Percentiles rank a stretch among this genome's conserved stretches.
These are phyloP conservation scores for Murina feae DNA, from an alignment of 2,113 vertebrate species.

Conservation along the genomic window DNA sequence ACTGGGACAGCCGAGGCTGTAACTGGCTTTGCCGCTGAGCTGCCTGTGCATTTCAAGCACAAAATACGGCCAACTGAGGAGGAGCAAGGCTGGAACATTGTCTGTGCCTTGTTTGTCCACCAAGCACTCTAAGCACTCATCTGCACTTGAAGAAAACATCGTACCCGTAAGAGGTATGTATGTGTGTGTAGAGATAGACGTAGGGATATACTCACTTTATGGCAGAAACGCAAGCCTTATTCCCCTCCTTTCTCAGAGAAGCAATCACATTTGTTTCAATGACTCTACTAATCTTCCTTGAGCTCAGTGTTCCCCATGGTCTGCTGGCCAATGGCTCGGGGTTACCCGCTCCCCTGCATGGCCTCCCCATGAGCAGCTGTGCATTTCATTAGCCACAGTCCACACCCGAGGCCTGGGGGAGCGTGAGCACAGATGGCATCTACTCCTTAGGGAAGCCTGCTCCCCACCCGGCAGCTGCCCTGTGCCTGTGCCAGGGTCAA, in stretches of 20 bases:
- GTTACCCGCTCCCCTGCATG: slow-evolving; percentile 8
- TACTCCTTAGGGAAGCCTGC: slow-evolving; percentile 39
- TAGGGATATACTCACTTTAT: not conserved
- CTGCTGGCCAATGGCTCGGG: slow-evolving; percentile 16
- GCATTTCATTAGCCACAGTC: slow-evolving; percentile 54
- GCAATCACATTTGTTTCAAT: not conserved
- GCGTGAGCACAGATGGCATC: not conserved
- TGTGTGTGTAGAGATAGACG: not conserved
- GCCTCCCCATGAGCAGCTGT: slow-evolving; percentile 34
- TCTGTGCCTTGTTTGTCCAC: not conserved
- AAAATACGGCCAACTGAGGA: not conserved
- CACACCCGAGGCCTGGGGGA: not conserved
- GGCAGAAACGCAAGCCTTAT: not conserved
- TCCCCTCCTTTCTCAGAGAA: not conserved
- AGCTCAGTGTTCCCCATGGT: not conserved
- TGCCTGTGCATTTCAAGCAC: not conserved
- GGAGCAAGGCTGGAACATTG: not conserved
- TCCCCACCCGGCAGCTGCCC: not conserved
- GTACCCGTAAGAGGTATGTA: not conserved
- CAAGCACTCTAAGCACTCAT: not conserved
- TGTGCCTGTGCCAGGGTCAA: not conserved
- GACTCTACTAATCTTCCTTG: not conserved
- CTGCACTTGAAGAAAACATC: not conserved
- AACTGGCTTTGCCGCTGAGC: not conserved
- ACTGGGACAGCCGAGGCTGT: not conserved